phyloP scores from a whole-genome alignment of 1,140 invertebrate species.

The Rhynchophorus ferrugineus region DNA sequence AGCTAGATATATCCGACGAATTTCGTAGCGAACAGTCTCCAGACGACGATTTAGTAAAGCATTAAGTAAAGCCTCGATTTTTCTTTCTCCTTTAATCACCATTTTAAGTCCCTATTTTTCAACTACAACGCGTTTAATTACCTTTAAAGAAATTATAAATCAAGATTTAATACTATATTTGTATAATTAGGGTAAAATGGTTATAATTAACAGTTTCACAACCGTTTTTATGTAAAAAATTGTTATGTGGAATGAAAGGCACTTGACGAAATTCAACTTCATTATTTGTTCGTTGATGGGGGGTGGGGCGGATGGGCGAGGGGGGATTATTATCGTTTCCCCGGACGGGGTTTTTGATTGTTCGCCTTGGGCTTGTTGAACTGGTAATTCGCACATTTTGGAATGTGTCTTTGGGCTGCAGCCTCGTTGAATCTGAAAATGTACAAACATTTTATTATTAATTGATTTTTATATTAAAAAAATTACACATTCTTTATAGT shows the following conservation, averaged over 20 bases:
- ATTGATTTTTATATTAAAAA: neutral
- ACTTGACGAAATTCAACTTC: neutral
- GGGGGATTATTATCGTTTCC: conserved; percentile 18
- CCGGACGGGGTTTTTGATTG: conserved; percentile 10
- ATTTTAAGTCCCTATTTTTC: no score
- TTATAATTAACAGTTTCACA: conserved; percentile 1
- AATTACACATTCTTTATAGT: no score
- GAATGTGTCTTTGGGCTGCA: conserved; percentile 89
- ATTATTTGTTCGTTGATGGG: neutral
- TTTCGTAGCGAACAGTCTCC: no score
- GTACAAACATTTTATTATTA: neutral
- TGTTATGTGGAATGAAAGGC: conserved; percentile 5
- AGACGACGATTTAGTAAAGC: no score
- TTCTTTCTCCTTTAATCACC: no score
- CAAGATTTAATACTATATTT: no score
- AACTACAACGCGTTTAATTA: no score
- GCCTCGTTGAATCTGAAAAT: conserved; percentile 62
- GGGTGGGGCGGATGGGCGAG: no score
- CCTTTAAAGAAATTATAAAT: no score
- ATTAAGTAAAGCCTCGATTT: no score
- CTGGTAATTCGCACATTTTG: conserved; percentile 77
- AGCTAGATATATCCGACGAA: no score
- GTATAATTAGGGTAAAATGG: neutral
- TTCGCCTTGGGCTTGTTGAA: conserved; percentile 66
- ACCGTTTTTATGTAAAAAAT: conserved; percentile 7